Evolutionary conservation across 2,113 vertebrate species (phyloP).

Genomic region (Propithecus coquereli): DNA sequence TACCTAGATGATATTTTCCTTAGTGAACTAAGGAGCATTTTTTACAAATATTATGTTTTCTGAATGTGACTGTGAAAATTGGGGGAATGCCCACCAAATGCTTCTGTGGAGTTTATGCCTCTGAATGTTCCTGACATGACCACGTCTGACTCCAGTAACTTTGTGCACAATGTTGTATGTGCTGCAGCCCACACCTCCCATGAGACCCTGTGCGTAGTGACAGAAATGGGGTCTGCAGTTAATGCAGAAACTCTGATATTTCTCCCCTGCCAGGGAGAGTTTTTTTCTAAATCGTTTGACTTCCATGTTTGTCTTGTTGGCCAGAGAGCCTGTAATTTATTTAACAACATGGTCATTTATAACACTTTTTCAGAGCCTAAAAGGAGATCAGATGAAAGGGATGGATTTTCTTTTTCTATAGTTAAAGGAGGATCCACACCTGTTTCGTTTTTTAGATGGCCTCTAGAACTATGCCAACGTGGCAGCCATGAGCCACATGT

Average conservation of each 20-base stretch:
- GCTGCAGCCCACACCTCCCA: not conserved
- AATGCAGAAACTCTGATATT: not conserved
- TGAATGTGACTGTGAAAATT: not conserved
- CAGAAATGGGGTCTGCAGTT: not conserved
- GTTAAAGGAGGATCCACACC: not conserved
- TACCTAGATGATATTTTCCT: not conserved
- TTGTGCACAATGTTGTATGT: not conserved
- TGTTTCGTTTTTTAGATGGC: not conserved
- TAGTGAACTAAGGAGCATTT: not conserved
- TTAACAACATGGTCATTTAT: not conserved
- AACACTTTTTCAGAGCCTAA: not conserved
- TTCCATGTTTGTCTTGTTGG: not conserved
- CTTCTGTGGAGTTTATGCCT: not conserved
- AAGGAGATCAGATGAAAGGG: not conserved
- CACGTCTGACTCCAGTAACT: not conserved
- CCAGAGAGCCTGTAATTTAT: not conserved
- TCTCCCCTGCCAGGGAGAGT: not conserved
- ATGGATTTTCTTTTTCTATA: not conserved
- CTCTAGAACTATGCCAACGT: not conserved
- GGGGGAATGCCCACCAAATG: not conserved
- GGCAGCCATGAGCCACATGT: not conserved
- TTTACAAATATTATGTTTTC: not conserved
- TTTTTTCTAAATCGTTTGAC: not conserved
- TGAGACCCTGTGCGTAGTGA: not conserved
- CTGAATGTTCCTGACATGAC: not conserved